Evolutionary conservation across 2,888 invertebrate species (phyloP).

Genomic region (Athalia cordata): DNA sequence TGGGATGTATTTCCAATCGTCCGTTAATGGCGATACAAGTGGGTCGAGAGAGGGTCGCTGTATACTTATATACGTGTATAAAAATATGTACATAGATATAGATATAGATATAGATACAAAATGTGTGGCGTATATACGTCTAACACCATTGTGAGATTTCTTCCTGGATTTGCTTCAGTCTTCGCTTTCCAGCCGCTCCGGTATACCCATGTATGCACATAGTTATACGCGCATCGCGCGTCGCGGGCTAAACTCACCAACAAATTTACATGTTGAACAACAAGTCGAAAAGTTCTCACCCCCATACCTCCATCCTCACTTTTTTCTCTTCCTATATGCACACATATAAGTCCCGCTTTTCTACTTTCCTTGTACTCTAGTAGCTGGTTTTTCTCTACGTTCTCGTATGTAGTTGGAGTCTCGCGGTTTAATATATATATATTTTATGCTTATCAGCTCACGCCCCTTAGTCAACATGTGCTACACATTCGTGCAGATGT

Average conservation of each 20-base stretch:
- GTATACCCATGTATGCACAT: background rate
- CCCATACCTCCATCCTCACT: background rate
- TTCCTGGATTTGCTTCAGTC: background rate
- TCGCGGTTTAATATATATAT: background rate
- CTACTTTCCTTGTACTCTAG: background rate
- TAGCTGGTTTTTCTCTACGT: background rate
- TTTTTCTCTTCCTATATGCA: background rate
- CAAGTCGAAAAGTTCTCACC: conserved; percentile 33
- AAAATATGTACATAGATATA: too few relatives aligned
- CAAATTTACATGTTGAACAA: conserved; percentile 43
- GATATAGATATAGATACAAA: too few relatives aligned
- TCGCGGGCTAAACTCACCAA: conserved; percentile 22
- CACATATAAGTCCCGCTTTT: background rate
- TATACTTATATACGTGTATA: background rate
- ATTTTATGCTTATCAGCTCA: background rate
- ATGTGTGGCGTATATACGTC: too few relatives aligned
- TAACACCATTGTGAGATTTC: background rate
- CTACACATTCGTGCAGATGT: conserved; percentile 25
- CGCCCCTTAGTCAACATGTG: conserved; percentile 23
- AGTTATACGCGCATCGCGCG: background rate
- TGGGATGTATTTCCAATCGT: conserved; percentile 42
- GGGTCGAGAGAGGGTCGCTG: background rate
- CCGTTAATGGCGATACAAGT: conserved; percentile 41
- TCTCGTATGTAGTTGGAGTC: too few relatives aligned
- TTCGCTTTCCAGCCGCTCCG: background rate